Conservation (phyloP, 92 coral and sea anemone species). For the Metridium senile region DNA sequence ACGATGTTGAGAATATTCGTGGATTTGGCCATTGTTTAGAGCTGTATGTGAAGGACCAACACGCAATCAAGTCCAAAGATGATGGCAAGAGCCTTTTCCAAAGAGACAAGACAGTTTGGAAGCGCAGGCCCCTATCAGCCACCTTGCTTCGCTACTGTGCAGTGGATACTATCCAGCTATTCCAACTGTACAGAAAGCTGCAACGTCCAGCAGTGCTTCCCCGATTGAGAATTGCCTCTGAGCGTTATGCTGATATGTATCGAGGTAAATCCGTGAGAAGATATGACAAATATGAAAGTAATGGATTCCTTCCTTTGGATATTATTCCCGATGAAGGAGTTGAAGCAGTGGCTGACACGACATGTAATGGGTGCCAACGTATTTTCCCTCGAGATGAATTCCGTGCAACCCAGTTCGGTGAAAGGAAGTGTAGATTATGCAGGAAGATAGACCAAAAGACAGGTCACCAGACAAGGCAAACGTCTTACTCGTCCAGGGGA, state of each 20-base stretch:
- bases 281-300: background rate
- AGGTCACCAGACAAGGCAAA: no score
- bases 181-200: conserved; percentile 66
- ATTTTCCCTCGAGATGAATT: conserved; percentile 65
- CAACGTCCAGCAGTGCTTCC: conserved; percentile 37
- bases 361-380: conserved; percentile 64
- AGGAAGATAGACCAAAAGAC: conserved; percentile 59
- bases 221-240: conserved; percentile 69
- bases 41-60: conserved; percentile 63
- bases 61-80: conserved; percentile 48
- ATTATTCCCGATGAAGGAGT: conserved; percentile 77
- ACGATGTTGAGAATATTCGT: conserved; percentile 52
- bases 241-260: conserved; percentile 65
- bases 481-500: no score
- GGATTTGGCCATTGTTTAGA: conserved; percentile 70
- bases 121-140: conserved; percentile 56
- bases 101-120: conserved; percentile 35
- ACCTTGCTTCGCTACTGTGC: conserved; percentile 65
- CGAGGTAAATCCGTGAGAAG: conserved; percentile 56
- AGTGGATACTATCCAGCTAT: conserved; percentile 69
- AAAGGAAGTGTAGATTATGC: conserved; percentile 83
- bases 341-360: conserved; percentile 46
- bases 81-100: conserved; percentile 42
- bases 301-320: conserved; percentile 58
- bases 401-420: conserved; percentile 59